These are phyloP conservation scores for Sanderia malayensis DNA, from an alignment of 30 jellyfish, hydroid and myxozoan genomes.

Conservation along the genomic window DNA sequence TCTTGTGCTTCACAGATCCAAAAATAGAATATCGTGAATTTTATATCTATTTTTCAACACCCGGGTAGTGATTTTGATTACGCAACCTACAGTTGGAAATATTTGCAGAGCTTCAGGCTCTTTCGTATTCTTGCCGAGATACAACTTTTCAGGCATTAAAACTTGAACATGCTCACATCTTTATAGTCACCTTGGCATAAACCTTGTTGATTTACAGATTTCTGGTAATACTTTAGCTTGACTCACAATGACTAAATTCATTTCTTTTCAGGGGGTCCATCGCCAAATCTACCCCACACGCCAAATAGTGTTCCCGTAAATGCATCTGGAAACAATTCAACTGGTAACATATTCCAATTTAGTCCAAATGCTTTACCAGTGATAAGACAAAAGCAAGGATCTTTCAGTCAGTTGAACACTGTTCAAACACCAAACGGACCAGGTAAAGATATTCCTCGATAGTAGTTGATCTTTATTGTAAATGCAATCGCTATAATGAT, in stretches of 20 bases:
- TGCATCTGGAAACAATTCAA: constrained; percentile 36
- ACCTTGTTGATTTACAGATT: too few species aligned
- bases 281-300: constrained; percentile 71
- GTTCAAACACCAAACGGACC: constrained; percentile 49
- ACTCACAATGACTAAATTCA: too few species aligned
- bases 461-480: too few species aligned
- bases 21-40: too few species aligned
- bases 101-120: too few species aligned
- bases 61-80: background rate
- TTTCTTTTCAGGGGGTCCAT: constrained; percentile 15
- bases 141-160: too few species aligned
- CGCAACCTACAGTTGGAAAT: background rate
- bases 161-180: too few species aligned
- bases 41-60: background rate
- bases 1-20: background rate
- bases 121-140: too few species aligned
- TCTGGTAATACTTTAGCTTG: too few species aligned
- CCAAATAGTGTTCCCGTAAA: constrained; percentile 73
- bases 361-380: constrained; percentile 50
- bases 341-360: constrained; percentile 65
- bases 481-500: too few species aligned
- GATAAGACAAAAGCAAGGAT: constrained; percentile 55
- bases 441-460: constrained; percentile 36
- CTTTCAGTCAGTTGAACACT: constrained; percentile 34
- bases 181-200: too few species aligned